These are phyloP conservation scores for Cygnus olor DNA, from an alignment of 2,797 vertebrate species.

Conservation along the genomic window DNA sequence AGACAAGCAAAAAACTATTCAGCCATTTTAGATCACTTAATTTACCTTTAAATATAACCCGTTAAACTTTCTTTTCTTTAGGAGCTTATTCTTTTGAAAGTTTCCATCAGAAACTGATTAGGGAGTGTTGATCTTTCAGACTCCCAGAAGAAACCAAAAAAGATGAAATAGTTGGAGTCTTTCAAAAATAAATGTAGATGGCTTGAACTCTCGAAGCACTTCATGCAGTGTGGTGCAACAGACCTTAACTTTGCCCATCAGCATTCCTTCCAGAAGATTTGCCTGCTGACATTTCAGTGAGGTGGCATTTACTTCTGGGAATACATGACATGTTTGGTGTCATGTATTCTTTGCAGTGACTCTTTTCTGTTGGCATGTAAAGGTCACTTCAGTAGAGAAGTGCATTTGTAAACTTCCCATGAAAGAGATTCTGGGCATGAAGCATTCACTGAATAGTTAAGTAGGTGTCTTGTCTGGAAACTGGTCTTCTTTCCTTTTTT, in stretches of 20 bases:
- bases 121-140: neutral
- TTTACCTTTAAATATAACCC: neutral
- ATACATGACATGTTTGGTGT: neutral
- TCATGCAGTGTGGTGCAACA: neutral
- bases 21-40: neutral
- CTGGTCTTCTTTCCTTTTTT: fast-evolving
- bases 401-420: neutral
- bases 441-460: neutral
- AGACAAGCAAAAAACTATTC: neutral
- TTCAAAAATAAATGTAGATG: neutral
- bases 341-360: neutral
- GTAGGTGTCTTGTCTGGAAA: neutral
- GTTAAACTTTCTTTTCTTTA: neutral
- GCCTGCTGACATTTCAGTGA: constrained; percentile 18
- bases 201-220: neutral
- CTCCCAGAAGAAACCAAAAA: neutral
- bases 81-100: neutral
- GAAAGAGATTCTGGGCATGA: neutral
- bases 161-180: neutral
- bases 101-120: neutral
- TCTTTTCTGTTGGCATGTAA: neutral
- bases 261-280: neutral
- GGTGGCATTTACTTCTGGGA: constrained; percentile 34
- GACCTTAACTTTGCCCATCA: neutral
- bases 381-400: constrained; percentile 15